Base-by-base conservation (phyloP, 2,888 invertebrate genomes). In the Lissonota sp. region DNA sequence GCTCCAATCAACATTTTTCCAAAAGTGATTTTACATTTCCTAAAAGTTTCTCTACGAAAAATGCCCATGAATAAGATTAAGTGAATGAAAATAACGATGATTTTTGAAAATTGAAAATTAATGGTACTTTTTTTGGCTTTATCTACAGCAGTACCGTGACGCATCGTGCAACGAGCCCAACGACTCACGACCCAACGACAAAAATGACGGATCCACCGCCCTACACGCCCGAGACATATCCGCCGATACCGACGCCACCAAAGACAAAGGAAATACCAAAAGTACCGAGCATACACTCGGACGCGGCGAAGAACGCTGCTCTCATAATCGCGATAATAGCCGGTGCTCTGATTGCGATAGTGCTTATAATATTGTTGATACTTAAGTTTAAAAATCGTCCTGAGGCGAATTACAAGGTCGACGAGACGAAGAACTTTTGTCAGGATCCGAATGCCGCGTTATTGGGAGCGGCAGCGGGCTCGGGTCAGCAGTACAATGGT, bases 391-490 rank as follows among this genome's bases (percentile, higher is more conserved):
- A 95, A 91, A 96, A 96, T 88, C 95, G 97, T 82, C 96, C 97
- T 69, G 98, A 98, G 91, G 96, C 96, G n/a, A 96, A 96, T 73
- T 99, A 98, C 92, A 99, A 98, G 93, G 97, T 98, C 80, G 98
- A 98, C 89, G 97, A 98, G 87, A 96, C 96, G 90, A 95, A 95
- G 80, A 95, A 94, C 78, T 96, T 96, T 92, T 95, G 95, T 88
- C 96, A 96, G 90, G 96, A 97, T 69, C 97, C 97, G 55, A 96
- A 96, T 89, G 96, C 97, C 0, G 97, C 97, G 4, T 93, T 97
- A 46, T 93, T 97, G 76, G 95, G 95, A 44, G 95, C 95, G 71
- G 90, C 93, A 3, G 93, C 93, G 64, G 93, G 91, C 84, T 93
- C 86, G 76, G 93, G 92, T 63, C 93, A 94, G 84, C 91, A 93